These are phyloP conservation scores for Loxodonta africana DNA, from an alignment of 2,113 vertebrate species.

Conservation along the genomic window DNA sequence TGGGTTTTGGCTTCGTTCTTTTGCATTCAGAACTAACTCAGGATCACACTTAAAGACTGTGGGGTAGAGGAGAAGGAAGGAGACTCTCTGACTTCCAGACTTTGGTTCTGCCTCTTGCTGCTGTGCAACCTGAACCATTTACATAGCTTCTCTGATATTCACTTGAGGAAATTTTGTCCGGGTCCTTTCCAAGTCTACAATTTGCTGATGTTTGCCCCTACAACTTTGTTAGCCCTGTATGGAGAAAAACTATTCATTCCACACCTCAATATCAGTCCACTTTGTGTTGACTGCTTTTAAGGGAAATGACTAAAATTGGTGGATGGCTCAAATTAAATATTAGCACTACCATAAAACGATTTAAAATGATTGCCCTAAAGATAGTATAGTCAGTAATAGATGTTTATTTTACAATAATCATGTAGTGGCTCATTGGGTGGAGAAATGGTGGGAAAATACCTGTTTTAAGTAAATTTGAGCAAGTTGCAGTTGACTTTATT, in stretches of 20 bases:
- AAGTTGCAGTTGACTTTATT: conserved; percentile 7
- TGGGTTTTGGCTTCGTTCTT: background rate
- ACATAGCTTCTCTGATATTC: background rate
- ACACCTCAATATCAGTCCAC: background rate
- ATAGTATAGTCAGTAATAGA: background rate
- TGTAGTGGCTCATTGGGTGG: background rate
- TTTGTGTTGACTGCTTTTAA: background rate
- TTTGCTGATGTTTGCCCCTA: background rate
- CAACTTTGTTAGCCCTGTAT: background rate
- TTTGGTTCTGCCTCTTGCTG: background rate
- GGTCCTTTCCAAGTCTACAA: background rate
- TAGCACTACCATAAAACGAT: background rate
- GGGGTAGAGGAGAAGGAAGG: background rate
- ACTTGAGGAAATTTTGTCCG: background rate
- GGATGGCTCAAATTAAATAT: background rate
- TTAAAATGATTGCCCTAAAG: background rate
- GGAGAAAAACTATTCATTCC: background rate
- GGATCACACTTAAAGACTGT: background rate
- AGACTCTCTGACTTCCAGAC: accelerated
- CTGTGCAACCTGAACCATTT: background rate
- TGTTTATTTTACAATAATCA: background rate
- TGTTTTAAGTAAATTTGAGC: conserved; percentile 48
- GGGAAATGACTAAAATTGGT: background rate
- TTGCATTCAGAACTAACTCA: background rate
- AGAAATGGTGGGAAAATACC: background rate